Conservation (phyloP, 2,888 invertebrate species). For the Labia minor region DNA sequence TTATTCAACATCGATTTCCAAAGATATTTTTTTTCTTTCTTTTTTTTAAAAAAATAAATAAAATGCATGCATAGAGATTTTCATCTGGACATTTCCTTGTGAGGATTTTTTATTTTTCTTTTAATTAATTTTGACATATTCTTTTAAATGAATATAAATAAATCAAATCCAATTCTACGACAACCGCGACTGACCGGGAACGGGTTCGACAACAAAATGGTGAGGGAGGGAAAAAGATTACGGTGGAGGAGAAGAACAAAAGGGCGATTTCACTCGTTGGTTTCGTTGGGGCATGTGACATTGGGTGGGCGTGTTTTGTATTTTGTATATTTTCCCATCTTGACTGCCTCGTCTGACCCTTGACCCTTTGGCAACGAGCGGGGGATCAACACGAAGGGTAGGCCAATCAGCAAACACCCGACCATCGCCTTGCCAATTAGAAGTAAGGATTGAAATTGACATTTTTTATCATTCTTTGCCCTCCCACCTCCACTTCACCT, state of each 20-base stretch:
- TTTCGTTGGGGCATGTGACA: neutral
- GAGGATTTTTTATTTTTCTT: neutral
- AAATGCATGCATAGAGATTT: no score
- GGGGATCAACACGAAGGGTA: neutral
- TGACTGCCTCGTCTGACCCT: neutral
- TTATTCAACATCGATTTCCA: no score
- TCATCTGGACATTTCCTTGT: neutral
- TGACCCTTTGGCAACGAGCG: neutral
- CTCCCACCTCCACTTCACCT: no score
- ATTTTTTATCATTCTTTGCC: no score
- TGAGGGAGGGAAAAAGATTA: no score
- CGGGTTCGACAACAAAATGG: no score
- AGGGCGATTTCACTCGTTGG: neutral
- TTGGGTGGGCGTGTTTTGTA: neutral
- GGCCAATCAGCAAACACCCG: neutral
- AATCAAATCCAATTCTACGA: neutral
- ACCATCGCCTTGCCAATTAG: neutral
- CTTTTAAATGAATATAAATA: neutral
- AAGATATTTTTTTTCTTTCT: no score
- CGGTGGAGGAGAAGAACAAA: no score
- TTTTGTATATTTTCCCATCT: slow-evolving; percentile 3
- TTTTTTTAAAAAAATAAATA: no score
- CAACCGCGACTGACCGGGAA: no score
- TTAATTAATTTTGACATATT: slow-evolving; percentile 13
- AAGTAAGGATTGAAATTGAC: neutral